Base-by-base conservation (phyloP, 2,888 invertebrate species). In the Plemyria rubiginata region DNA sequence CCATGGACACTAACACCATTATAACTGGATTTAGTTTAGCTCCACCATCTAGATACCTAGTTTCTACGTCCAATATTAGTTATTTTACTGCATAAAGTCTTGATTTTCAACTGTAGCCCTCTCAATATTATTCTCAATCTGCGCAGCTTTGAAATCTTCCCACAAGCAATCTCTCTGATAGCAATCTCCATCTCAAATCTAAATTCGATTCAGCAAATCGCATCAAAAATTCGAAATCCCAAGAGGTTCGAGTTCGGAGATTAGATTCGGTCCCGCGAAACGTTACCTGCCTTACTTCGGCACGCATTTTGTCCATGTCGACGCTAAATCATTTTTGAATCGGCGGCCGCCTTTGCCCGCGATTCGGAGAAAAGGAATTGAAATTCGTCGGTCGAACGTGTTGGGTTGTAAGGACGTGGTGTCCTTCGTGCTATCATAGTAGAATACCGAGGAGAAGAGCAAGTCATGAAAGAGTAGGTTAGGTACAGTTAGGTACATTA, bases 311-410 rank as follows among this genome's bases (percentile, higher is more conserved):
- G 50, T 48, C 28, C 53, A 48, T 61, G 55, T 61, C 55, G 40
- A 38, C 55, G 28, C 38, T 64, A 56, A 66, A 72, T 74, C 67
- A 70, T 71, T 72, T 68, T 62, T 71, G 52, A 71, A 71, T 71
- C 74, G 75, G 78, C 83, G 82, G 81, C 71, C 52, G 65, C 78
- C 79, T 84, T 82, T 77, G 72, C 66, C 53, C 52, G 67, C 70
- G 70, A 68, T 88, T 85, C 86, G 73, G 73, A 73, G 85, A 86
- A 87, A 73, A 72, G 69, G 67, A 81, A 86, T 87, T 87, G 79
- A 81, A 81, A 83, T 82, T 80, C 80, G 77, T 69, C 73, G 64
- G 72, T 67, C 71, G 65, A 57, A 61, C 60, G 64, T 60, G 72
- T 66, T 66, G 70, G 67, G 70, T 74, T 66, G 81, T 73, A 76